Base-by-base conservation (phyloP, 1,140 invertebrate genomes). In the Phocides pigmalion region DNA sequence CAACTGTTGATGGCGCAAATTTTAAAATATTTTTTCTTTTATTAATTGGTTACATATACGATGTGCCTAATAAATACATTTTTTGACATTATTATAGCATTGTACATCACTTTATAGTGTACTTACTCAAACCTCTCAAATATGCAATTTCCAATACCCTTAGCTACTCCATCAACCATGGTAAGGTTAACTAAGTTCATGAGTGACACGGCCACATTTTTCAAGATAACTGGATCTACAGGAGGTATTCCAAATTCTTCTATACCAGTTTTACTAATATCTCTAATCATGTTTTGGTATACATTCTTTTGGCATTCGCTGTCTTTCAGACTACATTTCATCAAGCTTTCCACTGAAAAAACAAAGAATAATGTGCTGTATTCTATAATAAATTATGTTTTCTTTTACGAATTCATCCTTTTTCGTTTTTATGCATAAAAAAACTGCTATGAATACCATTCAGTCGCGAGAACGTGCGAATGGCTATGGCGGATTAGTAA, bases 311-410 rank as follows among this genome's bases (percentile, higher is more conserved):
- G 16, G 17, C 81, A 83, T 51, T 70, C 63, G 14, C 44, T 54
- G 25, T 82, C 71, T 4, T 64, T 68, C 12, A 79, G 46, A 15
- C 64, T 64, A 25, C 79, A 82, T 74, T 78, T 78, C 37, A 3
- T 20, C 46, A 80, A 32, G 3, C 53, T 69, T 5, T 79, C 71
- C 42, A 78, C 79, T 82, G 66, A 49, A 79, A 79, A 59, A 66
- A 64, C 53, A 49, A n/a, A 35, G 4, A 25, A 46, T n/a, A 39
- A 46, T 22, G n/a, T n/a, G n/a, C n/a, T 14, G 12, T 9, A 46
- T 11, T 28, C n/a, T 47, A 46, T 17, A 46, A 46, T 50, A 50
- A 8, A 17, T 51, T 35, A 6, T 8, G 5, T 28, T n/a, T n/a
- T n/a, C n/a, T n/a, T n/a, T n/a, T n/a, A n/a, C n/a, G n/a, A n/a